A percentile compares a stretch with the other conserved stretches of the same genome.
phyloP scores from a whole-genome alignment of 2,888 invertebrate species.

The Leptura quadrifasciata region DNA sequence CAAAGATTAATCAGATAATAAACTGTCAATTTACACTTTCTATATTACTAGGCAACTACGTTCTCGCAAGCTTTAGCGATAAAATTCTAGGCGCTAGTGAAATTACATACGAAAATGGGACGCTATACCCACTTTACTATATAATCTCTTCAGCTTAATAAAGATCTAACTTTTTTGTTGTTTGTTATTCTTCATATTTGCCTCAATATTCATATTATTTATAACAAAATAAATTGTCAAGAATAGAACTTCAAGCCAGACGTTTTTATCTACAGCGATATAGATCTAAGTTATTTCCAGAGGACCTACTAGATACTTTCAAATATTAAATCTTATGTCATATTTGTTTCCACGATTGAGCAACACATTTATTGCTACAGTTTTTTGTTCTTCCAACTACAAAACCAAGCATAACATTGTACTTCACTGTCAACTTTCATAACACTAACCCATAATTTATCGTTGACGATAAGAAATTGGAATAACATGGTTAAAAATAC shows the following conservation, averaged over 20 bases:
- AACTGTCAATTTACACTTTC: too few relatives aligned
- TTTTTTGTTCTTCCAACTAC: conserved; percentile 11
- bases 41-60: too few relatives aligned
- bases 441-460: conserved; percentile 41
- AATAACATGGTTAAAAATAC: conserved; percentile 41
- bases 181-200: not conserved
- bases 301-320: not conserved
- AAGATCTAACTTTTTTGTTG: not conserved
- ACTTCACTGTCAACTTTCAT: conserved; percentile 30
- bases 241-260: not conserved
- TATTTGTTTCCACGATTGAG: not conserved
- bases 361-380: conserved; percentile 1
- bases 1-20: too few relatives aligned
- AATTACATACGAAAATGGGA: too few relatives aligned
- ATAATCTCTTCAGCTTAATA: too few relatives aligned
- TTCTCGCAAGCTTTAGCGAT: too few relatives aligned
- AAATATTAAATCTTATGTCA: not conserved
- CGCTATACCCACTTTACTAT: too few relatives aligned
- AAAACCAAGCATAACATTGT: conserved; percentile 9
- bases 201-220: not conserved
- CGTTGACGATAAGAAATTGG: conserved; percentile 34
- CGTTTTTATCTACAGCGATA: not conserved
- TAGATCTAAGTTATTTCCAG: not conserved
- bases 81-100: too few relatives aligned
- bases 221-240: not conserved